phyloP scores from a whole-genome alignment of 2,113 vertebrate genomes.

The Etia nguti region DNA sequence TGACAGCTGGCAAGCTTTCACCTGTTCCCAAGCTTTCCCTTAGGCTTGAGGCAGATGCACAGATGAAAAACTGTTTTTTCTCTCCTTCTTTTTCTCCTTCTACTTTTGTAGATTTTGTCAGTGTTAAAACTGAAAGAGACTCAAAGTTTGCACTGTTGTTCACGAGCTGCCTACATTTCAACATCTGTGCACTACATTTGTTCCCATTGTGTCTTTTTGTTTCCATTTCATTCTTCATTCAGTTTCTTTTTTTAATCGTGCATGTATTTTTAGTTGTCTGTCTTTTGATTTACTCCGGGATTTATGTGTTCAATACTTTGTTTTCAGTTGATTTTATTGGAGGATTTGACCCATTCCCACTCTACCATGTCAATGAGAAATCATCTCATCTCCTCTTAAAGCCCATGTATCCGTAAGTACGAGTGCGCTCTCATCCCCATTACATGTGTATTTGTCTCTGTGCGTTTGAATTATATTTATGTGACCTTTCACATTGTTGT shows the following conservation, averaged over 20 bases:
- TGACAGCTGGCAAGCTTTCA: conserved; percentile 52
- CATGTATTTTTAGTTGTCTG: neutral
- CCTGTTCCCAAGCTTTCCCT: conserved; percentile 29
- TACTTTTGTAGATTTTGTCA: neutral
- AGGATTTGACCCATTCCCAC: conserved; percentile 94
- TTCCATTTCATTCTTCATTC: conserved; percentile 12
- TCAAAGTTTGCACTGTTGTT: neutral
- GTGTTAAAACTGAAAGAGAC: neutral
- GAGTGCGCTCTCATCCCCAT: conserved; percentile 7
- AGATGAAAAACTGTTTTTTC: neutral
- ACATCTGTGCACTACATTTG: neutral
- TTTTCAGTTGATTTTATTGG: conserved; percentile 98
- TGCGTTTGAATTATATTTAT: neutral
- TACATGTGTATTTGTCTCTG: neutral
- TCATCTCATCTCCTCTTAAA: conserved; percentile 88
- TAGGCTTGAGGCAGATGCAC: neutral
- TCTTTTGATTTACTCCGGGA: conserved; percentile 51
- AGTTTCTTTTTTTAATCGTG: neutral
- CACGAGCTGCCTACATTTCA: neutral
- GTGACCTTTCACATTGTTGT: neutral
- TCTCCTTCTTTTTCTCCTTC: neutral
- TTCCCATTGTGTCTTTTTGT: neutral
- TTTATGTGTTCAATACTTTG: conserved; percentile 52
- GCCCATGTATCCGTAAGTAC: conserved; percentile 89
- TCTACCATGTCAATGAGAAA: conserved; percentile 95